These are phyloP conservation scores for Botia almorhae DNA, from an alignment of 2,797 vertebrate species.

Conservation along the genomic window DNA sequence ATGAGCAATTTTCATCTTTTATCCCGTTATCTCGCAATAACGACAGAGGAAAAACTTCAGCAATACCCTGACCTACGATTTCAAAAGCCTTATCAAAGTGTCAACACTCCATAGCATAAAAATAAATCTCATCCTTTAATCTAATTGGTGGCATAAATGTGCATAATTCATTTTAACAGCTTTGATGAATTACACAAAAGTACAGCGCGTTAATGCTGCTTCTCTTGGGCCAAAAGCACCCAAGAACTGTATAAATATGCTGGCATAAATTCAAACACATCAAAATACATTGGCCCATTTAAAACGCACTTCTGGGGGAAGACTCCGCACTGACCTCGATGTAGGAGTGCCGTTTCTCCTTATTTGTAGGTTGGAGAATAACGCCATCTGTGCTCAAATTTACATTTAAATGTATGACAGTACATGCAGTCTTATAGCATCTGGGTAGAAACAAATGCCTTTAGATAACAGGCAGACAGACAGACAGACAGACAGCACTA, in stretches of 20 bases:
- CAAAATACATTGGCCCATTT: conserved; percentile 15
- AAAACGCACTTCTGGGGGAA: conserved; percentile 19
- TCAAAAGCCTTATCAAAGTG: conserved; percentile 45
- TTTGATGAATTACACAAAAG: conserved; percentile 44
- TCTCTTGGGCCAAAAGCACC: conserved; percentile 33
- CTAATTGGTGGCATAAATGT: conserved; percentile 42
- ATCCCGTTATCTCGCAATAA: not conserved
- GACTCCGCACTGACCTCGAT: not conserved
- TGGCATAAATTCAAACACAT: conserved; percentile 28
- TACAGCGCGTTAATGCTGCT: conserved; percentile 33
- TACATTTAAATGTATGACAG: not conserved
- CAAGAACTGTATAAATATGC: conserved; percentile 32
- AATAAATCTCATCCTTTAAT: conserved; percentile 52
- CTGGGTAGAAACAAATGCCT: not conserved
- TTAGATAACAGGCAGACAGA: not conserved
- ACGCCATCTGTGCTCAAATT: not conserved
- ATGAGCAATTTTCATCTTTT: conserved; percentile 10
- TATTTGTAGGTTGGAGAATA: not conserved
- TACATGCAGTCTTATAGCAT: no score
- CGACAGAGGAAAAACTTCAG: conserved; percentile 18
- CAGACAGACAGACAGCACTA: not conserved
- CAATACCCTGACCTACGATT: conserved; percentile 17
- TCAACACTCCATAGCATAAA: conserved; percentile 15
- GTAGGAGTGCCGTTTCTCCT: not conserved
- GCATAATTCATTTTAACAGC: conserved; percentile 54